Percentiles rank a stretch among this genome's conserved stretches.
These are phyloP conservation scores for Drosophila crucigera DNA, from an alignment of 2,888 invertebrate genomes.

Conservation along the genomic window DNA sequence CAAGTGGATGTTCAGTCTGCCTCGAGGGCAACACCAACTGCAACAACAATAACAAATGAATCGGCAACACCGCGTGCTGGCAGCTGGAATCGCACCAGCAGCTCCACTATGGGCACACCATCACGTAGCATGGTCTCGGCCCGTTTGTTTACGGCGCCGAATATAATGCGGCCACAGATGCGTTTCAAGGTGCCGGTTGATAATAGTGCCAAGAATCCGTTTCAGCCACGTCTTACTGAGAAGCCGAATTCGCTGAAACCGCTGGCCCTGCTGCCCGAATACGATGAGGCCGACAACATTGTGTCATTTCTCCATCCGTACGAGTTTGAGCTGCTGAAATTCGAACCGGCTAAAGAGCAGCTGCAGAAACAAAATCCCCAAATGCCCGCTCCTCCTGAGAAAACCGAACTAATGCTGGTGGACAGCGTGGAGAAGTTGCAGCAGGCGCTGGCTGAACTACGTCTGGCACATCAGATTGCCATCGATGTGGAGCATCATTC, in stretches of 20 bases:
- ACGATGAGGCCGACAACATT: conserved; percentile 88
- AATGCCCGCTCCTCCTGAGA: conserved; percentile 86
- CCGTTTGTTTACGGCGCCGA: conserved; percentile 89
- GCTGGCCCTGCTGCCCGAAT: conserved; percentile 90
- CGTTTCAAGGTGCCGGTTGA: conserved; percentile 94
- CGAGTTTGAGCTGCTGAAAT: conserved; percentile 92
- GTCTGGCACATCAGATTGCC: conserved; percentile 90
- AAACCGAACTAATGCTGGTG: conserved; percentile 90
- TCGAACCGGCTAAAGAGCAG: conserved; percentile 87
- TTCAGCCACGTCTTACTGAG: conserved; percentile 92
- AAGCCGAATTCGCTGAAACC: conserved; percentile 96
- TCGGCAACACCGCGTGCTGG: conserved; percentile 83
- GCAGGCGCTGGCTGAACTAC: conserved; percentile 89
- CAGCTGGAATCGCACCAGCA: conserved; percentile 87
- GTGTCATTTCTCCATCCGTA: conserved; percentile 95
- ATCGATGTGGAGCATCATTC: conserved; percentile 98
- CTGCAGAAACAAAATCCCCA: conserved; percentile 86
- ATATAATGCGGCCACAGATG: conserved; percentile 92
- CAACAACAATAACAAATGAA: conserved; percentile 14
- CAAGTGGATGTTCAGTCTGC: conserved; percentile 58
- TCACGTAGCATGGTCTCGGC: conserved; percentile 66
- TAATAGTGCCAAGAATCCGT: conserved; percentile 90
- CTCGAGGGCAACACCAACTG: neutral
- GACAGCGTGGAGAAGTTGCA: conserved; percentile 88
- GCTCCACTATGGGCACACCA: conserved; percentile 32